These are phyloP conservation scores for Actinopyga echinites DNA, from an alignment of 53 echinoderm and acorn worm species.

Conservation along the genomic window DNA sequence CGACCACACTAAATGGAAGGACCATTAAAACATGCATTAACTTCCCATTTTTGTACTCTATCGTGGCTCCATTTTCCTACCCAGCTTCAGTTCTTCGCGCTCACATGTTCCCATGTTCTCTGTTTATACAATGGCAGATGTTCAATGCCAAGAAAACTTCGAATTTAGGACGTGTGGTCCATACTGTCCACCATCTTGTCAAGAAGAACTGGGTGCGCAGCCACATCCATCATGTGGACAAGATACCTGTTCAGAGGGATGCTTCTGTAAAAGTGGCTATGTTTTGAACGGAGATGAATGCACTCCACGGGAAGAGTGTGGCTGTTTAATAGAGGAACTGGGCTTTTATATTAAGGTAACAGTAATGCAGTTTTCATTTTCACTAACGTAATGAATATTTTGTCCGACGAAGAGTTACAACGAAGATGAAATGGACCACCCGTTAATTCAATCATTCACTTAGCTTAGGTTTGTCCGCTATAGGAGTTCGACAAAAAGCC, in stretches of 20 bases:
- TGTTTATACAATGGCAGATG: neutral
- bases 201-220: neutral
- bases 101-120: no score
- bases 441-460: no score
- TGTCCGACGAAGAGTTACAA: no score
- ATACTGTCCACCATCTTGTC: slow-evolving; percentile 51
- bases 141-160: slow-evolving; percentile 51
- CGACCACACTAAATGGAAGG: no score
- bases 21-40: no score
- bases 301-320: slow-evolving; percentile 46
- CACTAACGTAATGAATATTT: no score
- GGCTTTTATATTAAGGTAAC: slow-evolving; percentile 53
- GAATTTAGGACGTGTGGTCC: slow-evolving; percentile 48
- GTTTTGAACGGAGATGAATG: slow-evolving; percentile 54
- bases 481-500: no score
- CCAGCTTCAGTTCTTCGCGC: no score
- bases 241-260: slow-evolving; percentile 53
- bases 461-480: no score
- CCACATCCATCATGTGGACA: slow-evolving; percentile 4
- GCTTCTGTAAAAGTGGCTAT: slow-evolving; percentile 50
- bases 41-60: no score
- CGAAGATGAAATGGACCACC: no score
- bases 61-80: no score
- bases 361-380: neutral
- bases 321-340: slow-evolving; percentile 46